Conservation (phyloP, 1,140 invertebrate species). For the Leptinotarsa lineolata region DNA sequence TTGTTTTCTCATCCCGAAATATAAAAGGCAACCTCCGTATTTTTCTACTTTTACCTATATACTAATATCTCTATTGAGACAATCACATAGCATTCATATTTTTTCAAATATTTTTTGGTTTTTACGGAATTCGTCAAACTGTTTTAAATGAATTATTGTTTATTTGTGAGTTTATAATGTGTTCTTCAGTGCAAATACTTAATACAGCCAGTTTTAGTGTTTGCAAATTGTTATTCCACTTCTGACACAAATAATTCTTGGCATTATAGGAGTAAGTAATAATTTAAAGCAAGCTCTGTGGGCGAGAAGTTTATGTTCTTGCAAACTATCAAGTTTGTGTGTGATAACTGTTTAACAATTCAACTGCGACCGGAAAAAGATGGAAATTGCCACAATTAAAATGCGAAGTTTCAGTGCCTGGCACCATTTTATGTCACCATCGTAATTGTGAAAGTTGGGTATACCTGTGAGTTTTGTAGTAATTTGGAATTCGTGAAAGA, state of each 20-base stretch:
- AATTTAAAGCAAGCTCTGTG: background rate
- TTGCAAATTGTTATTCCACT: background rate
- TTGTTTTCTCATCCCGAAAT: no score
- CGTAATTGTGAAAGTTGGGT: slow-evolving; percentile 19
- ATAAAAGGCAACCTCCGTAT: no score
- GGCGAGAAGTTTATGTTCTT: slow-evolving; percentile 1
- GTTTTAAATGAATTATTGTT: no score
- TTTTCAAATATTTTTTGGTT: no score
- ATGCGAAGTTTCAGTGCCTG: slow-evolving; percentile 25
- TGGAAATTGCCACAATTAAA: slow-evolving; percentile 29
- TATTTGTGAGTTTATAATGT: no score
- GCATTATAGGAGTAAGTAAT: background rate
- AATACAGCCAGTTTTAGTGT: no score
- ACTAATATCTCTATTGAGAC: no score
- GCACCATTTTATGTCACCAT: slow-evolving; percentile 25
- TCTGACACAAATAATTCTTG: background rate
- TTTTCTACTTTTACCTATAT: no score
- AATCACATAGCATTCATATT: no score
- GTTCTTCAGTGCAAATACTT: no score
- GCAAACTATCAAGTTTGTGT: slow-evolving; percentile 9
- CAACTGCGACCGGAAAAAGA: background rate
- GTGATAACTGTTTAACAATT: slow-evolving; percentile 9
- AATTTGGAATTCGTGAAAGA: background rate
- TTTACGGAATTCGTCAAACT: no score
- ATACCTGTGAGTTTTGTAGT: background rate